A percentile compares a stretch with the other conserved stretches of the same genome.
phyloP scores from a whole-genome alignment of 1,140 invertebrate species.

The Nephotettix cincticeps region DNA sequence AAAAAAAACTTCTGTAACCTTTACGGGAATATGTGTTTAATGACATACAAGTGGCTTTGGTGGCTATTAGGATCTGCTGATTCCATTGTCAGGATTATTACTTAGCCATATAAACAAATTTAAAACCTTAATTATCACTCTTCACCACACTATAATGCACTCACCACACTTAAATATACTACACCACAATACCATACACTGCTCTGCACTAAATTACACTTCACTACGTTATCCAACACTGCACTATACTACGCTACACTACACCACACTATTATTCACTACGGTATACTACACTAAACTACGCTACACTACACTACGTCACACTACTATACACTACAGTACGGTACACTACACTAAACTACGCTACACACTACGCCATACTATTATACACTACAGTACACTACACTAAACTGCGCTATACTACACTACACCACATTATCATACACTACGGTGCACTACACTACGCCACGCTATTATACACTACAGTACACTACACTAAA shows the following conservation, averaged over 20 bases:
- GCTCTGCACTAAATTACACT: too few species aligned
- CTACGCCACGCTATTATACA: neutral
- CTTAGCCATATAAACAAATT: too few species aligned
- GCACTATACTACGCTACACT: neutral
- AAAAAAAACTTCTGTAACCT: too few species aligned
- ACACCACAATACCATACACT: too few species aligned
- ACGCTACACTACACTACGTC: neutral
- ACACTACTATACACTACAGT: neutral
- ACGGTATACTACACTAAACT: neutral
- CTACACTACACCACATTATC: neutral
- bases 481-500: slow-evolving; percentile 1
- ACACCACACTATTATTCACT: neutral
- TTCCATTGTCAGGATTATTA: too few species aligned
- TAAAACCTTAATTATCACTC: too few species aligned
- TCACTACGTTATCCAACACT: neutral
- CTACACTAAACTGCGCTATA: neutral
- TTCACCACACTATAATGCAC: too few species aligned
- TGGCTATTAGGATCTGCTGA: too few species aligned
- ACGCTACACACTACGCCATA: neutral
- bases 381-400: slow-evolving; percentile 5
- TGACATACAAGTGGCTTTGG: too few species aligned
- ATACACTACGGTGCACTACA: neutral
- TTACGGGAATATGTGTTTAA: too few species aligned
- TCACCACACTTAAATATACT: too few species aligned
- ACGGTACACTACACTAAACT: neutral